A percentile compares a stretch with the other conserved stretches of the same genome.
Conservation (phyloP, 1,140 invertebrate genomes). For the Diorhabda sublineata region DNA sequence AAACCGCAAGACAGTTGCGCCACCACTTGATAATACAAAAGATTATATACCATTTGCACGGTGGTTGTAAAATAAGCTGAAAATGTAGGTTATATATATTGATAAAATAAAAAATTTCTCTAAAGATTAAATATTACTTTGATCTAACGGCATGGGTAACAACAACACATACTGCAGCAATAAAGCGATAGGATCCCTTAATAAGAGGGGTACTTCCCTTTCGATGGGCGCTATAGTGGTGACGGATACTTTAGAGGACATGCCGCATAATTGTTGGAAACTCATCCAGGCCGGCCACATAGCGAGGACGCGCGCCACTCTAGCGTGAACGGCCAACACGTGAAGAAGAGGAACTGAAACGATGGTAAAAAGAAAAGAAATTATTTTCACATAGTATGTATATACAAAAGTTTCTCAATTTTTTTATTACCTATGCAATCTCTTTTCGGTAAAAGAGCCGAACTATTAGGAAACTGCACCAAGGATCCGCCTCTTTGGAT, state of each 20-base stretch:
- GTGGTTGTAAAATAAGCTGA: conserved; percentile 84
- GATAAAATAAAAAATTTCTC: background rate
- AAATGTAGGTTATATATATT: conserved; percentile 34
- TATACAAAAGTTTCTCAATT: conserved; percentile 29
- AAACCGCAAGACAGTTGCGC: conserved; percentile 67
- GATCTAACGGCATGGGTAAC: conserved; percentile 79
- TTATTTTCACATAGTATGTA: conserved; percentile 11
- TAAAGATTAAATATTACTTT: conserved; percentile 57
- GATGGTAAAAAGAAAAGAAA: conserved; percentile 5
- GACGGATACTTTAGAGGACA: conserved; percentile 40
- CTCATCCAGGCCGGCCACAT: conserved; percentile 63
- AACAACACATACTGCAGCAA: conserved; percentile 83
- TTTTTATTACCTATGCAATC: conserved; percentile 73
- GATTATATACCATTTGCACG: conserved; percentile 81
- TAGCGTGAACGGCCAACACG: conserved; percentile 78
- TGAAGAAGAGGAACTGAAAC: conserved; percentile 77
- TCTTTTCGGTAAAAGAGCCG: conserved; percentile 67
- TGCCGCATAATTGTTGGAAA: conserved; percentile 60
- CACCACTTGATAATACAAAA: conserved; percentile 84
- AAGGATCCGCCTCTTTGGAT: conserved; percentile 80
- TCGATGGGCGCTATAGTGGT: conserved; percentile 50
- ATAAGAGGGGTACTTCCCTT: conserved; percentile 74
- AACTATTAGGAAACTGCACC: conserved; percentile 52
- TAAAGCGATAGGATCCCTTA: conserved; percentile 78
- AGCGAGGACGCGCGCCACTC: conserved; percentile 57